Evolutionary conservation across 2,888 invertebrate species (phyloP), one percentile per base, ranked within the genome.

Genomic region (Galerucella calmariensis): DNA sequence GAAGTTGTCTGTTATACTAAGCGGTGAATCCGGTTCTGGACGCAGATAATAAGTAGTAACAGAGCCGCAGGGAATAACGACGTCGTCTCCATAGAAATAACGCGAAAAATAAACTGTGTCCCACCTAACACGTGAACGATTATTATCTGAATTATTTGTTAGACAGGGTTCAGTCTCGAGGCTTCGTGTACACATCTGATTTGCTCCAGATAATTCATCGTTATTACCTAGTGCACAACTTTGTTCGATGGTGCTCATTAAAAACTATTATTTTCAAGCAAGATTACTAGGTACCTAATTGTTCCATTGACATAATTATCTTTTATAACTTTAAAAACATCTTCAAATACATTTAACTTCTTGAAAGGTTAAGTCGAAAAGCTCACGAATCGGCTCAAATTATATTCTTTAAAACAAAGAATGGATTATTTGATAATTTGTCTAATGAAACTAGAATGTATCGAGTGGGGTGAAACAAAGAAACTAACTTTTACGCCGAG

Each of bases 131-230:
- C 74, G 66, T 74, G 59, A 69, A 69, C 66, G 74, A 74, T 74
- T 61, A 69, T 74, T 74, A 74, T 74, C 74, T 69, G 69, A 69
- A 74, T 74, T 69, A 66, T 69, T 69, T 73, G 73, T 69, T 73
- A 73, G 73, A 69, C 69, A 65, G 58, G 66, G 65, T 73, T 65
- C 69, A 61, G 69, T 58, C 62, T 73, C 69, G 69, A 41, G 69
- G 73, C 70, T 70, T 62, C 70, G 70, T 70, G 63, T 65, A 65
- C 65, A 70, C 65, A 70, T 70, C 70, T 70, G 70, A 70, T 70
- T 65, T 70, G 70, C 41, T 62, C 70, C 63, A 70, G 63, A 70
- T 70, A 70, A 70, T 70, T 70, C 62, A 70, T 70, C 70, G 70
- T 65, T 70, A 70, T 70, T 70, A 70, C 63, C 48, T 62, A 69